Percentiles rank a stretch among this genome's conserved stretches.
Evolutionary conservation across 2,888 invertebrate genomes (phyloP).

Genomic region (Drosophila ochracea): DNA sequence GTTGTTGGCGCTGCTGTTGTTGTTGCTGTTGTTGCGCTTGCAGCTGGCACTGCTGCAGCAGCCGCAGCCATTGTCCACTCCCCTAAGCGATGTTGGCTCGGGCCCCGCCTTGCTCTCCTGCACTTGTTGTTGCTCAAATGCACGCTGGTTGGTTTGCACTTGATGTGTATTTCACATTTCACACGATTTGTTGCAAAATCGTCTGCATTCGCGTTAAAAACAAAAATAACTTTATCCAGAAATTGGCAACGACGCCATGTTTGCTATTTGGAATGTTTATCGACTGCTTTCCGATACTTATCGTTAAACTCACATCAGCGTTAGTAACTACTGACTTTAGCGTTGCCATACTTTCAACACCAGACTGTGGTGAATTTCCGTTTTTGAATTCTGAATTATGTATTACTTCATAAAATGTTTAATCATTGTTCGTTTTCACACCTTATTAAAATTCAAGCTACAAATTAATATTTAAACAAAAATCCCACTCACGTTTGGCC

Average conservation of each 20-base stretch:
- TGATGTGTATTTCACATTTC: slow-evolving; percentile 61
- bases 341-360: slow-evolving; percentile 15
- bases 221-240: slow-evolving; percentile 53
- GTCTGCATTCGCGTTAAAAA: slow-evolving; percentile 39
- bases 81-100: slow-evolving; percentile 24
- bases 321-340: too few species aligned
- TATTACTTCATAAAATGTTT: neutral
- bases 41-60: slow-evolving; percentile 65
- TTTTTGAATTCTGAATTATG: neutral
- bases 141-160: slow-evolving; percentile 31
- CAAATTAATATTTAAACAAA: neutral
- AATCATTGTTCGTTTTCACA: neutral
- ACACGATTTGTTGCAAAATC: slow-evolving; percentile 38
- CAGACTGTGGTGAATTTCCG: neutral
- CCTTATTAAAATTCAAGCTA: neutral
- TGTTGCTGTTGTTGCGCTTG: slow-evolving; percentile 48
- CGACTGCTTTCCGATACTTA: slow-evolving; percentile 46
- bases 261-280: slow-evolving; percentile 50
- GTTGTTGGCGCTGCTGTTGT: slow-evolving; percentile 46
- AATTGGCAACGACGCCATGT: slow-evolving; percentile 68
- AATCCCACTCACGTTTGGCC: neutral
- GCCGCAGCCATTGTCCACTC: slow-evolving; percentile 62
- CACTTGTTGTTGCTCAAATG: slow-evolving; percentile 41
- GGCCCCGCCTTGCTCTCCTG: slow-evolving; percentile 25
- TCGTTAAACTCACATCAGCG: slow-evolving; percentile 7